Conservation (phyloP, 2,113 vertebrate genomes). For the Amblyopsis rosae region DNA sequence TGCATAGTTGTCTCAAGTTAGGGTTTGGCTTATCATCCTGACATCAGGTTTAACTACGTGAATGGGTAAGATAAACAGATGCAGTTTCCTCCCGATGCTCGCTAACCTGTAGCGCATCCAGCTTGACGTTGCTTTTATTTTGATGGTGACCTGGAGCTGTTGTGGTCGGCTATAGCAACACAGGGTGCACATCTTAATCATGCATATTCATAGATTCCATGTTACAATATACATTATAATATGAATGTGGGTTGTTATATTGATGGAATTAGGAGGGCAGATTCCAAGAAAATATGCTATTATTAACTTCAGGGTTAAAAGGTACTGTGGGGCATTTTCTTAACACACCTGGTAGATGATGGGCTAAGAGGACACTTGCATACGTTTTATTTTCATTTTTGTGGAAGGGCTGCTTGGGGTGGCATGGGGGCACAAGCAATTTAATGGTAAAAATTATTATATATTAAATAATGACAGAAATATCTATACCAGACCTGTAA, state of each 20-base stretch:
- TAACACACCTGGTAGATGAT: neutral
- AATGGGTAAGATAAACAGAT: constrained; percentile 31
- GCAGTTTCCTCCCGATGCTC: constrained; percentile 47
- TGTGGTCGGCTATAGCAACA: constrained; percentile 37
- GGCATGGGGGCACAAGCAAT: constrained; percentile 6
- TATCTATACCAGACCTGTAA: constrained; percentile 28
- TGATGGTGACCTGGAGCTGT: constrained; percentile 30
- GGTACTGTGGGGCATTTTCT: constrained; percentile 9
- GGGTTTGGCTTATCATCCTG: constrained; percentile 46
- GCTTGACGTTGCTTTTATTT: constrained; percentile 42
- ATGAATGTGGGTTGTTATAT: neutral
- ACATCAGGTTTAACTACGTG: constrained; percentile 13
- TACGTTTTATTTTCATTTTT: neutral
- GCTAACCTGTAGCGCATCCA: constrained; percentile 52
- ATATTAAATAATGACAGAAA: neutral
- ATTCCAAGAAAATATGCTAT: constrained; percentile 50
- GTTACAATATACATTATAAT: constrained; percentile 13
- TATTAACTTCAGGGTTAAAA: constrained; percentile 36
- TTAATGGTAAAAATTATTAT: neutral
- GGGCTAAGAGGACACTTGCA: neutral
- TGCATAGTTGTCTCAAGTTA: constrained; percentile 47
- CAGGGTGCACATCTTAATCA: constrained; percentile 37
- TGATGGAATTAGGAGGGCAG: neutral
- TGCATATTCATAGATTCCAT: constrained; percentile 33
- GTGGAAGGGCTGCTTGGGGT: neutral